phyloP scores from a whole-genome alignment of 53 echinoderm and acorn worm genomes.

The Antedon mediterranea region DNA sequence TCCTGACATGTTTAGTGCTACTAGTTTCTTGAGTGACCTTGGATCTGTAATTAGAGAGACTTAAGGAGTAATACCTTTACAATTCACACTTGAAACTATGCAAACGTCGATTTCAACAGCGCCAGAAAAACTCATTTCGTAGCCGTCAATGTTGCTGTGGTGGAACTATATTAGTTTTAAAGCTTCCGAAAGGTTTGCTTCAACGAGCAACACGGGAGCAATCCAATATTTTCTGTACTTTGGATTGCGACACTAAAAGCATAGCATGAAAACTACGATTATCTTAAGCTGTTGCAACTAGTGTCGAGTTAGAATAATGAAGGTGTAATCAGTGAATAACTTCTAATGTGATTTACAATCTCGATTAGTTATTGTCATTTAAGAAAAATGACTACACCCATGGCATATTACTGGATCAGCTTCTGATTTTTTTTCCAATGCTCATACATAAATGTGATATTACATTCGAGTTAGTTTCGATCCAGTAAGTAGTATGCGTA shows the following conservation, averaged over 20 bases:
- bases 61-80: conserved; percentile 1
- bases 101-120: background rate
- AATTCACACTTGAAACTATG: background rate
- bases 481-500: too few species aligned
- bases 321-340: background rate
- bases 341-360: background rate
- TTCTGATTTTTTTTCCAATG: background rate
- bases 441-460: background rate
- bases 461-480: too few species aligned
- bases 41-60: background rate
- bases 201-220: background rate
- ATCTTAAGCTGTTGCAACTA: background rate
- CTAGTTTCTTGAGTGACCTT: background rate
- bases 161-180: background rate
- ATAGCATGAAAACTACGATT: background rate
- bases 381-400: background rate
- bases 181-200: background rate
- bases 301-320: background rate
- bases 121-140: background rate
- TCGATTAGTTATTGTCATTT: background rate
- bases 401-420: background rate
- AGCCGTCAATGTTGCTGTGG: background rate
- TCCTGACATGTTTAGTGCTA: background rate
- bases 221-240: background rate
- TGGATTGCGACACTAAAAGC: background rate